Evolutionary conservation across 2,113 vertebrate species (phyloP).

Genomic region (Benitochromis conjunctus): DNA sequence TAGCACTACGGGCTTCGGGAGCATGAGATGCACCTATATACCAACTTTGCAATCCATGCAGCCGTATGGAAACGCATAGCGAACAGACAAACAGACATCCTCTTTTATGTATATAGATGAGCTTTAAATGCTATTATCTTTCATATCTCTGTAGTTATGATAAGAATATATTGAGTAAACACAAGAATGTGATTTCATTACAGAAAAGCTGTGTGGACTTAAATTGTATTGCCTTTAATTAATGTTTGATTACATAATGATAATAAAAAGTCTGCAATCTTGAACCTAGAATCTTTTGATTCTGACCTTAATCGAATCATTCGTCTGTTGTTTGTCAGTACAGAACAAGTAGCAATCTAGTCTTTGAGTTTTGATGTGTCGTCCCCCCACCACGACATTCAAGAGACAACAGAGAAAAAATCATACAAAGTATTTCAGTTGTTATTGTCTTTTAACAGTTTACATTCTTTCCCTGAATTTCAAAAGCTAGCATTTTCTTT

Average conservation of each 20-base stretch:
- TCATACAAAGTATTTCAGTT: not conserved
- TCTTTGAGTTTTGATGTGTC: not conserved
- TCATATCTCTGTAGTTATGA: not conserved
- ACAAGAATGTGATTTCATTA: not conserved
- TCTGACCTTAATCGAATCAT: not conserved
- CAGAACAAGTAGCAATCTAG: not conserved
- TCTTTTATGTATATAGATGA: not conserved
- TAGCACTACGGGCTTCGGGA: too few relatives aligned
- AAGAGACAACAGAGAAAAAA: not conserved
- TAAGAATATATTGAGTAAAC: not conserved
- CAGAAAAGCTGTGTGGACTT: not conserved
- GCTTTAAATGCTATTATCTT: slow-evolving; percentile 25
- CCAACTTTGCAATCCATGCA: too few relatives aligned
- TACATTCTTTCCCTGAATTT: not conserved
- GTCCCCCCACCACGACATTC: rapidly evolving
- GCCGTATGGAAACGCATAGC: too few relatives aligned
- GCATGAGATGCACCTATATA: too few relatives aligned
- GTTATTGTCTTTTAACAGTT: not conserved
- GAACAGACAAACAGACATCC: too few relatives aligned
- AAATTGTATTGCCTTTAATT: not conserved
- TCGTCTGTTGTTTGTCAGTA: not conserved
- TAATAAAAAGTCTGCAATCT: not conserved
- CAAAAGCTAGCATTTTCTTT: not conserved
- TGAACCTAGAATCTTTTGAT: not conserved
- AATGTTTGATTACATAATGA: not conserved